These are phyloP conservation scores for Rhabdomys dilectus DNA, from an alignment of 2,113 vertebrate species.

Conservation along the genomic window DNA sequence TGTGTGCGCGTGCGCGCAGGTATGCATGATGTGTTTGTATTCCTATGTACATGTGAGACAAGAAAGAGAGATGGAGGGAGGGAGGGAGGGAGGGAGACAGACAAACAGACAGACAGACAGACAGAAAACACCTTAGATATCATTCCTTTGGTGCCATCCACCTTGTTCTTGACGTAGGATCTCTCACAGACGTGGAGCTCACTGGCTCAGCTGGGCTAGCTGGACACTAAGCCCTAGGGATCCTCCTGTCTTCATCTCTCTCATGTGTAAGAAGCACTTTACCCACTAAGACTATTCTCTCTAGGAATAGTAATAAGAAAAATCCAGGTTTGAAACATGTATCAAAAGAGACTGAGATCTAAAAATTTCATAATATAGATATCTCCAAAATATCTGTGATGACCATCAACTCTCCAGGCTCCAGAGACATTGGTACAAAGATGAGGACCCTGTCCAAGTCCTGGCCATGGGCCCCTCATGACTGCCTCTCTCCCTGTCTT, in stretches of 20 bases:
- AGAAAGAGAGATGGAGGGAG: background rate
- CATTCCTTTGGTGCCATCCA: background rate
- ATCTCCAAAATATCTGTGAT: background rate
- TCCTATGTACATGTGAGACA: background rate
- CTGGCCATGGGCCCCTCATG: background rate
- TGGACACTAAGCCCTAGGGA: background rate
- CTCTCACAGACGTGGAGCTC: background rate
- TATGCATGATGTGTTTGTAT: background rate
- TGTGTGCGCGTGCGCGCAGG: too few species aligned
- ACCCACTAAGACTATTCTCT: background rate
- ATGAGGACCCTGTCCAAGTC: background rate
- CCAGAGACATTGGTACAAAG: background rate
- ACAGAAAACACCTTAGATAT: background rate
- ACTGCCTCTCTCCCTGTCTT: background rate
- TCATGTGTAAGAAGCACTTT: background rate
- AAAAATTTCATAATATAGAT: background rate
- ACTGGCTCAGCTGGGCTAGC: background rate
- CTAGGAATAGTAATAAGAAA: background rate
- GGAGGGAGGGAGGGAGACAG: background rate
- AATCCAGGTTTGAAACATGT: background rate
- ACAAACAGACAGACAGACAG: background rate
- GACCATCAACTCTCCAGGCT: background rate
- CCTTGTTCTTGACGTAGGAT: background rate
- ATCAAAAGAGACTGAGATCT: background rate
- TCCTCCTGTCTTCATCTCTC: background rate